phyloP scores from a whole-genome alignment of 2,797 vertebrate species.

The Siniperca undulata region DNA sequence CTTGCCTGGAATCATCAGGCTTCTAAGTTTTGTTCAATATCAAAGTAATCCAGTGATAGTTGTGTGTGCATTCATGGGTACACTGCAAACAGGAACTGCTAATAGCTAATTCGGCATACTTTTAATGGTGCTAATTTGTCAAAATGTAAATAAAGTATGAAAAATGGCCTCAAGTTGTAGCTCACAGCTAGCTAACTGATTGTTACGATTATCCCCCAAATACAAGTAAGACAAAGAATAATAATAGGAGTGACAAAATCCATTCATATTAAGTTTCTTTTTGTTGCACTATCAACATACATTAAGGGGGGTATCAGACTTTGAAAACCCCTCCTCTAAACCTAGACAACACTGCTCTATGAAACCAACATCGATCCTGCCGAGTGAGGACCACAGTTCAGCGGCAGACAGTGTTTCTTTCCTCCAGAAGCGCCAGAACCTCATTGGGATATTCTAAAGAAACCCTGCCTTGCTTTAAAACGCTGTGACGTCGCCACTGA shows the following conservation, averaged over 20 bases:
- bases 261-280: neutral
- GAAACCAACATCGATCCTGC: slow-evolving; percentile 29
- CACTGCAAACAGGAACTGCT: neutral
- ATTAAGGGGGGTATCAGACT: neutral
- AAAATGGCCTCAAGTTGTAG: neutral
- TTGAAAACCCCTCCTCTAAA: neutral
- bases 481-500: slow-evolving; percentile 68
- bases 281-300: neutral
- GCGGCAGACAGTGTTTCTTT: slow-evolving; percentile 38
- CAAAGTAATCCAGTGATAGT: neutral
- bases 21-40: neutral
- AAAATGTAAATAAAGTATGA: neutral
- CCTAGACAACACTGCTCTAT: neutral
- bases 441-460: slow-evolving; percentile 60
- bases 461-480: slow-evolving; percentile 61
- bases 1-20: neutral
- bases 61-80: neutral
- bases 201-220: neutral
- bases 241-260: neutral
- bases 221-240: neutral
- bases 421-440: slow-evolving; percentile 52
- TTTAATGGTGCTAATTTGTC: neutral
- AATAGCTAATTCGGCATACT: neutral
- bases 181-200: neutral
- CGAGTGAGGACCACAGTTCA: slow-evolving; percentile 26